phyloP scores from a whole-genome alignment of 2,797 vertebrate species.

The Sebastes dallii region DNA sequence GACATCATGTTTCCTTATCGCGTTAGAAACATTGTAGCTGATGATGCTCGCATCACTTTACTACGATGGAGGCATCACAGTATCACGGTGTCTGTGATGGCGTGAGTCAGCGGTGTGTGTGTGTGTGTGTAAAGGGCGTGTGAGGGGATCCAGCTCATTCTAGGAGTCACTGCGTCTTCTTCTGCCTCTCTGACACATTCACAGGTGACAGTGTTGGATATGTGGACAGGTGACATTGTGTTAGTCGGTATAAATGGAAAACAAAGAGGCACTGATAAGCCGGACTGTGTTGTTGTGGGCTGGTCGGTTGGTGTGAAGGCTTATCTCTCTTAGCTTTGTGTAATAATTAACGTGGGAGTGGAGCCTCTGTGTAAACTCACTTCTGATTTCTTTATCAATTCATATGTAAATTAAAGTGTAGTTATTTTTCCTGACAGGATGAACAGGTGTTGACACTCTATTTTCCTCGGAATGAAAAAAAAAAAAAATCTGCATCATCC shows the following conservation, averaged over 20 bases:
- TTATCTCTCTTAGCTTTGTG: neutral
- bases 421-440: neutral
- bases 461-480: neutral
- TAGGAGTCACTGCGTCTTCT: conserved; percentile 19
- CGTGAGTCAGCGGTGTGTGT: conserved; percentile 65
- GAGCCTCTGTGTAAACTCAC: conserved; percentile 7
- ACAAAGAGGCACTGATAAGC: neutral
- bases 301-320: neutral
- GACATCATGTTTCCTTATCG: conserved; percentile 38
- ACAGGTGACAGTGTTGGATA: neutral
- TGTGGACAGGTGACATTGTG: conserved; percentile 6
- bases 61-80: conserved; percentile 33
- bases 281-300: neutral
- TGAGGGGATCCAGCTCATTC: conserved; percentile 17
- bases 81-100: conserved; percentile 1
- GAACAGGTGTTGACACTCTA: conserved; percentile 46
- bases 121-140: conserved; percentile 38
- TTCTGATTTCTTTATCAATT: conserved; percentile 11
- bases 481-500: conserved; percentile 29
- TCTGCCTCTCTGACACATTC: conserved; percentile 1
- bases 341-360: conserved; percentile 26
- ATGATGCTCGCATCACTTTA: conserved; percentile 54
- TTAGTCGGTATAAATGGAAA: neutral
- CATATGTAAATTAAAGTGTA: neutral
- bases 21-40: neutral